A percentile compares a stretch with the other conserved stretches of the same genome.
phyloP scores from a whole-genome alignment of 2,888 invertebrate species.

The Lamellibrachia columna region DNA sequence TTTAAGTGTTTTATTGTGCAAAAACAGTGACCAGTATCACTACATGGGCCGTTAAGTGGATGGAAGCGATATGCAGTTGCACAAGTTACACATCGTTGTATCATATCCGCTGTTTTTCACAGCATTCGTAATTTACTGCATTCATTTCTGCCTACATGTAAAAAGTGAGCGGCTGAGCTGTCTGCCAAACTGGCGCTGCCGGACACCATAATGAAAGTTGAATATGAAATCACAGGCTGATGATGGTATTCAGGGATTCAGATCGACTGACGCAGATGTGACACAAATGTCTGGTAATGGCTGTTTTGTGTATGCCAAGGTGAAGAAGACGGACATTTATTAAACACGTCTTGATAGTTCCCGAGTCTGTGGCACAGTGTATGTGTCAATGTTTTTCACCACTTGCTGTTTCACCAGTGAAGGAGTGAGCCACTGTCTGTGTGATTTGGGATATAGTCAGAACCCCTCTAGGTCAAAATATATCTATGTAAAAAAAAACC shows the following conservation, averaged over 20 bases:
- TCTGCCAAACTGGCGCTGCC: not conserved
- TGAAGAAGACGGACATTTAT: not conserved
- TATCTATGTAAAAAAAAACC: too few species aligned
- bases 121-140: not conserved
- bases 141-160: not conserved
- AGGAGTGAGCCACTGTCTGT: not conserved
- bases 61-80: not conserved
- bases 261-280: not conserved
- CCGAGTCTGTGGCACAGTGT: not conserved
- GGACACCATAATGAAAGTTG: not conserved
- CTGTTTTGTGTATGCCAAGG: not conserved
- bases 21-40: not conserved
- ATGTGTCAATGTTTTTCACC: not conserved
- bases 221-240: not conserved
- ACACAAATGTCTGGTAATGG: not conserved
- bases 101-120: not conserved
- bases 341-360: not conserved
- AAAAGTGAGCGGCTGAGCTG: not conserved
- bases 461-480: too few species aligned
- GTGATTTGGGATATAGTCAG: not conserved
- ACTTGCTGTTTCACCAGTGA: not conserved
- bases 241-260: not conserved
- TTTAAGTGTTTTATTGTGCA: slow-evolving; percentile 9
- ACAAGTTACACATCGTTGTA: not conserved
- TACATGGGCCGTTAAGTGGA: not conserved